Conservation (phyloP, 1,140 invertebrate species). For the Drosophila elegans region DNA sequence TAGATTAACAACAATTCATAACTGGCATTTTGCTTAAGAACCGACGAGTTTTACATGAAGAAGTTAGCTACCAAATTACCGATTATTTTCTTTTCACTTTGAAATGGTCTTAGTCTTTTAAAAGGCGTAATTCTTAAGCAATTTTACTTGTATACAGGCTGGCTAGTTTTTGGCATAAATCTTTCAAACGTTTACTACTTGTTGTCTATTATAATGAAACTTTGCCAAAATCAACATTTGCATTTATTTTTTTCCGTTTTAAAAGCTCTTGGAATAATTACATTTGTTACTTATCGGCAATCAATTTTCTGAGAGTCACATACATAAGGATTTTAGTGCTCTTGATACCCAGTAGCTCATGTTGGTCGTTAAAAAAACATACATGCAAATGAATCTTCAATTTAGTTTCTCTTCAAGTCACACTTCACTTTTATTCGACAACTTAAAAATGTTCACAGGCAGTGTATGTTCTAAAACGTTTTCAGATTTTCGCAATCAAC, state of each 20-base stretch:
- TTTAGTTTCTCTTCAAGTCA: neutral
- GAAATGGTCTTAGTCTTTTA: too few species aligned
- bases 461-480: neutral
- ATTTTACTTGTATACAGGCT: too few species aligned
- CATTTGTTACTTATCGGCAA: neutral
- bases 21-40: too few species aligned
- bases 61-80: too few species aligned
- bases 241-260: neutral
- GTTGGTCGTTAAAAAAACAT: neutral
- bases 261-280: neutral
- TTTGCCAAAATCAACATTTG: neutral
- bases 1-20: too few species aligned
- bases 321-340: neutral
- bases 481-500: neutral
- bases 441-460: neutral
- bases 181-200: too few species aligned
- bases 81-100: too few species aligned
- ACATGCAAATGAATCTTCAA: neutral
- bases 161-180: too few species aligned
- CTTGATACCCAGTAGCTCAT: neutral
- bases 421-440: neutral
- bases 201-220: too few species aligned
- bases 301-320: neutral
- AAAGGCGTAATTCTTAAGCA: too few species aligned
- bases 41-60: too few species aligned